Evolutionary conservation across 2,113 vertebrate species (phyloP), one percentile per base, ranked within the genome.

Genomic region (Pseudolaguvia tuberculata): DNA sequence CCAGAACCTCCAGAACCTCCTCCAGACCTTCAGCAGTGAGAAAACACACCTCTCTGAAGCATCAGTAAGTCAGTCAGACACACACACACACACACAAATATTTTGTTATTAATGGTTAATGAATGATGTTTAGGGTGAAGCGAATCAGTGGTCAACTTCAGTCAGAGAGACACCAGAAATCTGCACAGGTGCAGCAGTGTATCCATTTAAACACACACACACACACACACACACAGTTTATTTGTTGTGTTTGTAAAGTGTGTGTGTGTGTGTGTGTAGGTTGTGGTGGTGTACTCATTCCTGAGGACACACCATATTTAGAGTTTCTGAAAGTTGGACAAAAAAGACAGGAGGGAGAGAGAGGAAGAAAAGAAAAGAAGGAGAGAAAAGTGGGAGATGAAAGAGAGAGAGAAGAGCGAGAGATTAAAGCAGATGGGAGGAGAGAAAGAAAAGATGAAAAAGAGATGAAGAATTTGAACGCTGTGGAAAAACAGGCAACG

Each of bases 231-330:
- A 53, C 5, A 9, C 23, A 56, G 23, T 14, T 1, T 17, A 58
- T 29, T 14, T 25, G 31, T 21, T 56, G 23, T 15, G 45, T 58
- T 23, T 25, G 8, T 23, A n/a, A n/a, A n/a, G 17, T 68, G 3
- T 42, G 21, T 65, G 45, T 71, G 35, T 62, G 48, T 61, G n/a
- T 31, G 52, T 74, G 47, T 63, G 39, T 29, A 81, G 80, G 80
- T 2, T 81, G 80, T n/a, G 71, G 67, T 8, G 58, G 25, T 45
- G 50, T 56, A 56, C 45, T 81, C 52, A 42, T 57, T 47, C 23
- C 85, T 56, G 89, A 90, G 50, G 87, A 89, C 20, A 80, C 86
- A 48, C 91, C 90, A 62, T 91, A 90, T 81, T 79, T 91, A 83
- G 90, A 92, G 86, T 84, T 91, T 67, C 29, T 88, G 20, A 82